A percentile compares a stretch with the other conserved stretches of the same genome.
These are phyloP conservation scores for Dreissena polymorpha DNA, from an alignment of 1,140 invertebrate species.

Conservation along the genomic window DNA sequence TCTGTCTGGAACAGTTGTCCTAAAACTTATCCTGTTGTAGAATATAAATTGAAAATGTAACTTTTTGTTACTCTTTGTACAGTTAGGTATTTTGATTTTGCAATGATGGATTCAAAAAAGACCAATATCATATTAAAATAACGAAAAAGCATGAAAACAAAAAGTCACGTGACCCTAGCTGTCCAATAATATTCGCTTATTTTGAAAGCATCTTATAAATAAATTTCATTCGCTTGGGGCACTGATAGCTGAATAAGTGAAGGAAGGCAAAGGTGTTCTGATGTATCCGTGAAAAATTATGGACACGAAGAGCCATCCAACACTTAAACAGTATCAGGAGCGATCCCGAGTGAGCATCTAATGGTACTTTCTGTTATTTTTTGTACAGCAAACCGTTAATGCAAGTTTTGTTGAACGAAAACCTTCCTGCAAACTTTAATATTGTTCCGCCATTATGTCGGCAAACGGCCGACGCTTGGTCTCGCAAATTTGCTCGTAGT, in stretches of 20 bases:
- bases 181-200: slow-evolving; percentile 75
- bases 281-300: slow-evolving; percentile 76
- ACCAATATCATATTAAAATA: no score
- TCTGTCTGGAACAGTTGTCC: slow-evolving; percentile 23
- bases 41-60: no score
- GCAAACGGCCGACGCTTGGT: slow-evolving; percentile 37
- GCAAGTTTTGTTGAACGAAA: no score
- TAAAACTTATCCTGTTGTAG: no score
- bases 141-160: no score
- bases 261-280: slow-evolving; percentile 68
- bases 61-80: no score
- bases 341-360: slow-evolving; percentile 72
- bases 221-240: slow-evolving; percentile 55
- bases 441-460: slow-evolving; percentile 56
- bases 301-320: slow-evolving; percentile 79
- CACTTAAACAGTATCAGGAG: slow-evolving; percentile 78
- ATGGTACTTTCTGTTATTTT: slow-evolving; percentile 79
- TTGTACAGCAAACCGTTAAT: neutral
- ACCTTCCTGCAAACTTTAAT: slow-evolving; percentile 14
- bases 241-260: slow-evolving; percentile 60
- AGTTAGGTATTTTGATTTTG: no score
- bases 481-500: neutral
- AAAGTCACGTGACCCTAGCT: slow-evolving; percentile 74
- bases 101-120: no score
- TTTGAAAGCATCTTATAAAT: slow-evolving; percentile 73